Evolutionary conservation across 2,113 vertebrate genomes (phyloP).

Genomic region (Archilochus colubris): DNA sequence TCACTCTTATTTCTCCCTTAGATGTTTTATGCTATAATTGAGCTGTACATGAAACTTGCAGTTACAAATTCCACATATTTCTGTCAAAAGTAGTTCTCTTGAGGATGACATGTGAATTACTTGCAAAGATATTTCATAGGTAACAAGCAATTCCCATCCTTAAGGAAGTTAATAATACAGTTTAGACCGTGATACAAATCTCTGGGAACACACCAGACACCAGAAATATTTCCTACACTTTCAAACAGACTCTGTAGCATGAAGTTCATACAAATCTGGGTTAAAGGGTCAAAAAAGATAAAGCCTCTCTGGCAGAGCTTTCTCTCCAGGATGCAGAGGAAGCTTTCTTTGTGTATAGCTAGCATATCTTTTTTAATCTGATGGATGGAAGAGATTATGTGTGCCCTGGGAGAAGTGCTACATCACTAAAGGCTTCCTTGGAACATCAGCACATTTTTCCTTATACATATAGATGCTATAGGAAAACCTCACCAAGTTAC

Average conservation of each 20-base stretch:
- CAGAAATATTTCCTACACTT: neutral
- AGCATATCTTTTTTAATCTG: neutral
- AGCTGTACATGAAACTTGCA: neutral
- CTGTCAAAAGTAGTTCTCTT: neutral
- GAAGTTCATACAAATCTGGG: neutral
- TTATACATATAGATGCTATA: neutral
- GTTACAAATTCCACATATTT: neutral
- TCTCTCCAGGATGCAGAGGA: neutral
- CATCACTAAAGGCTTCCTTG: neutral
- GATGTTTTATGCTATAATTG: neutral
- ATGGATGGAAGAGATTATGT: neutral
- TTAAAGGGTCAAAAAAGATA: neutral
- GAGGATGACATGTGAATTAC: neutral
- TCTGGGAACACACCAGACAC: neutral
- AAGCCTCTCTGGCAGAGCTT: neutral
- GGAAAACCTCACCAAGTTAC: neutral
- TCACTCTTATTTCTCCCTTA: neutral
- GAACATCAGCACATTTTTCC: neutral
- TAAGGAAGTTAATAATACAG: neutral
- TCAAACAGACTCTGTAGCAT: neutral
- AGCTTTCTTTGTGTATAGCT: neutral
- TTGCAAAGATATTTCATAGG: neutral
- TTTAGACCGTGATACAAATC: neutral
- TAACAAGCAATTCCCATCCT: neutral
- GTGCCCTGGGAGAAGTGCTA: neutral